Evolutionary conservation across 2,113 vertebrate species (phyloP), one percentile per base, ranked within the genome.

Genomic region (Catharus minimus): DNA sequence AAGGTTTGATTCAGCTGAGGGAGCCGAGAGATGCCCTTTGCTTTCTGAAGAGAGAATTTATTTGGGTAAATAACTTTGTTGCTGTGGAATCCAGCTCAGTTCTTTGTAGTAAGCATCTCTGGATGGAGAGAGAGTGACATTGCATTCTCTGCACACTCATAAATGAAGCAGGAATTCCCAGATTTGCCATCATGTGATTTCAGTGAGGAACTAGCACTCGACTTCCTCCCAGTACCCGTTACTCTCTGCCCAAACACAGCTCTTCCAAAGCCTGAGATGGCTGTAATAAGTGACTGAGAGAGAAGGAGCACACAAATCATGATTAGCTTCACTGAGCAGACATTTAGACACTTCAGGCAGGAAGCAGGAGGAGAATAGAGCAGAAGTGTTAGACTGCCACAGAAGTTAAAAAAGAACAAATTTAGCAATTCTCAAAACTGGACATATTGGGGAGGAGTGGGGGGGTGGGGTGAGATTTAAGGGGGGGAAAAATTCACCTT

Each of bases 141-240:
- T 86, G 82, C 78, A 76, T 79, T 86, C 76, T 83, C 61, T 77
- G 83, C 80, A 89, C 66, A 38, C 90, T 94, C 93, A 72, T 86
- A 96, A 96, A 86, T 94, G 95, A 91, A 96, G 91, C 86, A 97
- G 92, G 91, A 96, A 95, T 97, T 96, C 94, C 76, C 87, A 94
- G 95, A 88, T 95, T 90, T 95, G 66, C 81, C 74, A 91, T 97
- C 96, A 97, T 93, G 94, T 97, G 96, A 96, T 90, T 89, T 71
- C 93, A 96, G 79, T 82, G 95, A 89, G 94, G 80, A 92, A 65
- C 92, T 69, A 94, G 68, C 83, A 76, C 62, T 95, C 26, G 4
- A 43, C 81, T 94, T 93, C 62, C 67, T 92, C 90, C 71, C 75
- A 81, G 82, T 73, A 88, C 71, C 73, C 60, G 3, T 49, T 93